Evolutionary conservation across 2,113 vertebrate genomes (phyloP).

Genomic region (Casuarius casuarius): DNA sequence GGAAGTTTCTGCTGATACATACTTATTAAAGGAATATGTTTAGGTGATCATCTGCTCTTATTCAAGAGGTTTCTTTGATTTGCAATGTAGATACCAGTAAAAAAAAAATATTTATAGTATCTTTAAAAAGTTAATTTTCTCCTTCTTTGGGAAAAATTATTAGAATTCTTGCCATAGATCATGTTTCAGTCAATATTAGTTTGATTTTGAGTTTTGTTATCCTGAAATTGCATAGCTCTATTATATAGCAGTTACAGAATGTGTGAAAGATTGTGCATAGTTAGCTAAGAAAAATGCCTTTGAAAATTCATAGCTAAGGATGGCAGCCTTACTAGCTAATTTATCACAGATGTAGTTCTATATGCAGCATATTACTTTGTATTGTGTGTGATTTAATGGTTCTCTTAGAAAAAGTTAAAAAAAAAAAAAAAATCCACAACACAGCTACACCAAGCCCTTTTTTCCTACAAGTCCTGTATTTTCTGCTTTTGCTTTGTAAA

Average conservation of each 20-base stretch:
- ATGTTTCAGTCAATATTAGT: slow-evolving; percentile 1
- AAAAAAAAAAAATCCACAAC: fast-evolving
- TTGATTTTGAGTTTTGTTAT: slow-evolving; percentile 15
- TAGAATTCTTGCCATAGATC: neutral
- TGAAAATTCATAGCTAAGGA: neutral
- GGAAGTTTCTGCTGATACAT: slow-evolving; percentile 69
- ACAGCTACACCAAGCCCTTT: neutral
- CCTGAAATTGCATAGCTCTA: neutral
- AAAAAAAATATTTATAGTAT: neutral
- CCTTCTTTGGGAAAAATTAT: neutral
- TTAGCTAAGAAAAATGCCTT: neutral
- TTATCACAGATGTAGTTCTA: fast-evolving
- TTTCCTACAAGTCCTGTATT: neutral
- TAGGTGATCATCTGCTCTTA: slow-evolving; percentile 28
- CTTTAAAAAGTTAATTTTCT: neutral
- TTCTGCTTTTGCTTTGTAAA: neutral
- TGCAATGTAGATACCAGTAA: neutral
- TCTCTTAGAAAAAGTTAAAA: neutral
- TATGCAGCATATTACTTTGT: neutral
- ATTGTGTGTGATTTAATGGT: neutral
- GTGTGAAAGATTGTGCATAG: neutral
- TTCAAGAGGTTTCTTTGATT: neutral
- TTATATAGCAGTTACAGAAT: neutral
- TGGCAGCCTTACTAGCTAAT: neutral
- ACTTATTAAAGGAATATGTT: slow-evolving; percentile 61